Conservation (phyloP, 2,113 vertebrate species). For the Climacteris rufus region DNA sequence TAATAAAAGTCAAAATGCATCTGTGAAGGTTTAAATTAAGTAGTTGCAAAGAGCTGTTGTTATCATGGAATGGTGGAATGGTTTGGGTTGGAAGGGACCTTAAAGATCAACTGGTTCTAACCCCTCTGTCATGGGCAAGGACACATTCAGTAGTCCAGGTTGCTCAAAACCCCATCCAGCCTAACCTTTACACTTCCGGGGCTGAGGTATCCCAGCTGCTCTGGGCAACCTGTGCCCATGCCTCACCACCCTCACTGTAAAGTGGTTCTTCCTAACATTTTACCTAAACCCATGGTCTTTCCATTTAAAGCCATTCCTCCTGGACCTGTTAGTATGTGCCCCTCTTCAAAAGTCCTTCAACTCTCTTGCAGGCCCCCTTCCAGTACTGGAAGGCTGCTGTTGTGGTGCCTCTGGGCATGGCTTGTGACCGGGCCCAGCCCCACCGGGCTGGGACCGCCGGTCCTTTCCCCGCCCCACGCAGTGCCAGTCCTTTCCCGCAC, state of each 20-base stretch:
- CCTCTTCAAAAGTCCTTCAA: background rate
- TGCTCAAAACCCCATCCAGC: background rate
- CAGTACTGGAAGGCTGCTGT: background rate
- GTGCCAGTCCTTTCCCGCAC: too few relatives aligned
- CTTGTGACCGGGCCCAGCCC: too few relatives aligned
- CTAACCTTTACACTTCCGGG: background rate
- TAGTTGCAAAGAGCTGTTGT: background rate
- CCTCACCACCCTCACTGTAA: background rate
- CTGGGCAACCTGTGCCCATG: background rate
- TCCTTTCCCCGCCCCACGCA: too few relatives aligned
- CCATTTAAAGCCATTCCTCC: background rate
- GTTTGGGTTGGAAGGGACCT: background rate
- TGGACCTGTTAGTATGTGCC: background rate
- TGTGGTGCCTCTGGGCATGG: too few relatives aligned
- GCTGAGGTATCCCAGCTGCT: background rate
- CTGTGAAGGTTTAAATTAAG: background rate
- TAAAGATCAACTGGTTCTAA: background rate
- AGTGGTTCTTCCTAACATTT: background rate
- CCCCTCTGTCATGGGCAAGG: background rate
- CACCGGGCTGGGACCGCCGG: too few relatives aligned
- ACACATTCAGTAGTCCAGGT: background rate
- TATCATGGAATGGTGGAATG: background rate
- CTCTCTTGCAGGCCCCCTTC: background rate
- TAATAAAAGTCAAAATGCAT: background rate
- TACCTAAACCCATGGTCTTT: background rate